phyloP scores from a whole-genome alignment of 2,797 vertebrate species.

The Siniperca undulata region DNA sequence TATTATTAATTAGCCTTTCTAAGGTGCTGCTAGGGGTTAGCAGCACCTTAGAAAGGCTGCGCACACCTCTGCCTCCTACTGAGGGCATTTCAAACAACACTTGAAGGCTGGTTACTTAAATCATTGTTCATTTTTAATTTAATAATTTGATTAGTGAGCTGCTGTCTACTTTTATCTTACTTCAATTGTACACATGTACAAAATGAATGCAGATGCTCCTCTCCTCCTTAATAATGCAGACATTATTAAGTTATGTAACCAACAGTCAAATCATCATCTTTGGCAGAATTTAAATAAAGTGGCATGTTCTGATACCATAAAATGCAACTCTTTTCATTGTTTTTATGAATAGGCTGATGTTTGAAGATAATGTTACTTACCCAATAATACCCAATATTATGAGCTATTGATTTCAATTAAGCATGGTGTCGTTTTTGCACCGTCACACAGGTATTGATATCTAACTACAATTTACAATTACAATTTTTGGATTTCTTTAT shows the following conservation, averaged over 20 bases:
- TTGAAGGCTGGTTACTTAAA: too few relatives aligned
- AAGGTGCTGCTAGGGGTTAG: too few relatives aligned
- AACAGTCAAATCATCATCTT: not conserved
- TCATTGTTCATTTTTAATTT: not conserved
- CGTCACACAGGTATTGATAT: not conserved
- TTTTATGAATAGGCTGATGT: not conserved
- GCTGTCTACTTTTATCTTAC: not conserved
- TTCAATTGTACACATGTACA: too few relatives aligned
- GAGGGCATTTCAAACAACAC: too few relatives aligned
- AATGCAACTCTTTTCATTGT: not conserved
- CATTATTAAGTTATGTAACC: not conserved
- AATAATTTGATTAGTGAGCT: not conserved
- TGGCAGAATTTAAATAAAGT: not conserved
- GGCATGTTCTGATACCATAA: too few relatives aligned
- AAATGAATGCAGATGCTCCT: not conserved
- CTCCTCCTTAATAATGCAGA: not conserved
- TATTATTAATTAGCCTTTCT: too few relatives aligned
- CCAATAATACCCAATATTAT: not conserved
- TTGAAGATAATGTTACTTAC: not conserved
- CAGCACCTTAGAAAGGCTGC: too few relatives aligned
- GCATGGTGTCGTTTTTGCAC: not conserved
- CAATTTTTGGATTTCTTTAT: conserved; percentile 45
- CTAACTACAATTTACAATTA: not conserved
- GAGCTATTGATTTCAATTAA: not conserved
- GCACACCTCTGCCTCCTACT: too few relatives aligned